Conservation (phyloP, 2,888 invertebrate species). For the Nemoura dubitans region DNA sequence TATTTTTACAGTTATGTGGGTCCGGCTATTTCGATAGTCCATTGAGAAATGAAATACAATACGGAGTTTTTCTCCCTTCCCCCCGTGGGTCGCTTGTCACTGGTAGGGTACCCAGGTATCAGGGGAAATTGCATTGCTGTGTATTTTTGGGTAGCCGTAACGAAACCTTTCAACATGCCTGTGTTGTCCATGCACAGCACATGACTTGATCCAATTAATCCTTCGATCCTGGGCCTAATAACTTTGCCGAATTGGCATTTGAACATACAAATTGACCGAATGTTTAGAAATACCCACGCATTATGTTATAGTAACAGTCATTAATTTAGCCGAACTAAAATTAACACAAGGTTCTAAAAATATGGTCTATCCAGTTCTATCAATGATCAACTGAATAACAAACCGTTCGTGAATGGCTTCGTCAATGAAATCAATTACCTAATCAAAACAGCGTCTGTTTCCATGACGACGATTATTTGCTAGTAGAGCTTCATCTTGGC, state of each 20-base stretch:
- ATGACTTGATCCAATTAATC: not conserved
- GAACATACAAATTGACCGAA: not conserved
- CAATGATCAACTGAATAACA: not conserved
- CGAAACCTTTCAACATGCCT: too few species aligned
- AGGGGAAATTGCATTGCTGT: too few species aligned
- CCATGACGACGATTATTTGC: not conserved
- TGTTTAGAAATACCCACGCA: not conserved
- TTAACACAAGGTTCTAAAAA: not conserved
- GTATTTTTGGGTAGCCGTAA: too few species aligned
- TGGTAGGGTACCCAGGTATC: not conserved
- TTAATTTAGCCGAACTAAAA: not conserved
- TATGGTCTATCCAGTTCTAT: not conserved
- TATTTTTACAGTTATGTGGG: not conserved
- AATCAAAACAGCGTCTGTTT: not conserved
- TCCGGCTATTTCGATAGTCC: not conserved
- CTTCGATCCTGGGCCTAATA: not conserved
- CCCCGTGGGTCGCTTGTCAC: not conserved
- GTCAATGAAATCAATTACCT: not conserved
- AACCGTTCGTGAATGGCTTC: not conserved
- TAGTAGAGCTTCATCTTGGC: not conserved
- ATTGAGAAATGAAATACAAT: not conserved
- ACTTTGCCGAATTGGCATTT: not conserved
- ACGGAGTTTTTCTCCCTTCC: too few species aligned
- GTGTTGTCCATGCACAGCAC: too few species aligned
- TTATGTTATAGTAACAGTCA: not conserved